Evolutionary conservation across 2,888 invertebrate species (phyloP), one percentile per base, ranked within the genome.

Genomic region (Cryptus viduatorius): DNA sequence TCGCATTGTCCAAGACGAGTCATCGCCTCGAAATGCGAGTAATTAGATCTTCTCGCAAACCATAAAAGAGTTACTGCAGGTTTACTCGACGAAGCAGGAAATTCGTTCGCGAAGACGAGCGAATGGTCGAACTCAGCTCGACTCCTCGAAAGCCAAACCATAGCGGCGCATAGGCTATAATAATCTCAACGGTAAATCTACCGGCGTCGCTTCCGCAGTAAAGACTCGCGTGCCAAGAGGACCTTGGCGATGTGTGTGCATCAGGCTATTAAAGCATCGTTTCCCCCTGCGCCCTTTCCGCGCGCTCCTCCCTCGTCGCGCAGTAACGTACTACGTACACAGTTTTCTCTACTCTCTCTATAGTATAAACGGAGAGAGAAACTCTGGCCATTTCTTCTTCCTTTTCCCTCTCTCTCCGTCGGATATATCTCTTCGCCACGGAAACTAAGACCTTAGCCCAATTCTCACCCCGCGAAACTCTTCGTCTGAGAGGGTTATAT

Each of bases 221-320:
- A 84, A 75, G 68, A 76, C 78, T 90, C 85, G 89, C 90, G 89
- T 90, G 89, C 88, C 86, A 88, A 85, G 77, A 77, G 85, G 87
- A 85, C 88, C 89, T 90, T 90, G 87, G 72, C 79, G 71, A 84
- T 85, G 84, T 72, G 85, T 78, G 69, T 69, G 68, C 37, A 46
- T 69, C 69, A 67, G 78, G 82, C 83, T 88, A 88, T 90, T 90
- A 88, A 86, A 88, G 76, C 85, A 71, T 68, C 86, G 84, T 85
- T 89, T 85, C 59, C 37, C 59, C 59, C 29, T 46, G 50, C 44
- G 12, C 67, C 24, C 53, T 24, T 12, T 24, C 10, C 61, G 61
- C 24, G 61, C 61, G 3, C 31, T 3, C 2, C 61, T 29, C 14
- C 48, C 10, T 48, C 48, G n/a, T 3, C 12, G 48, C n/a, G n/a